Evolutionary conservation across 2,888 invertebrate genomes (phyloP).

Genomic region (Acleris literana): DNA sequence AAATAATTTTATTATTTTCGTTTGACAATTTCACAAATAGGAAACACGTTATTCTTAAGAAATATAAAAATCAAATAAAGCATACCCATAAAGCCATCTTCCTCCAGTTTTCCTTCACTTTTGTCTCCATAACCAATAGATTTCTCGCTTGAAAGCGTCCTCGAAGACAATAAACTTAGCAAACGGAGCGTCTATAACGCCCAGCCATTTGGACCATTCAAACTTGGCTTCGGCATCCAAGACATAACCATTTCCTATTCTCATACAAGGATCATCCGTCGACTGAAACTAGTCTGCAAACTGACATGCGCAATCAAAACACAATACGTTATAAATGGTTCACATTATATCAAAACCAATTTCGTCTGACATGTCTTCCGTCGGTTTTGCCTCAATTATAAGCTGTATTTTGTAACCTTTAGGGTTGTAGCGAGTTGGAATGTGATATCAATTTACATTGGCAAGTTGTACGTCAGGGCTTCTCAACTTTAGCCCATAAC

Average conservation of each 20-base stretch:
- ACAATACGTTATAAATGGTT: constrained; percentile 81
- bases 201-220: constrained; percentile 63
- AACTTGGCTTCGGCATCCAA: constrained; percentile 66
- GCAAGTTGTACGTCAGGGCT: constrained; percentile 52
- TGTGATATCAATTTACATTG: constrained; percentile 39
- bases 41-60: too few species aligned
- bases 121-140: constrained; percentile 48
- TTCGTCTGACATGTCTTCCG: constrained; percentile 29
- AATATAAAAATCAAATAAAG: constrained; percentile 1
- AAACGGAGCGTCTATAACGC: constrained; percentile 65
- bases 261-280: constrained; percentile 66
- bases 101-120: constrained; percentile 39
- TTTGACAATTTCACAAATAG: too few species aligned
- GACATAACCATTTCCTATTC: constrained; percentile 75
- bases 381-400: constrained; percentile 7
- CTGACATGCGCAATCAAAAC: constrained; percentile 77
- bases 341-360: constrained; percentile 58
- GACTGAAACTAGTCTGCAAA: constrained; percentile 65
- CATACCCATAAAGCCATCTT: constrained; percentile 27
- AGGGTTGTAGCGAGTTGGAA: constrained; percentile 7
- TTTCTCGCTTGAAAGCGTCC: constrained; percentile 53
- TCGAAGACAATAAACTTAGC: constrained; percentile 66
- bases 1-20: background rate
- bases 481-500: constrained; percentile 67
- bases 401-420: constrained; percentile 36